Conservation (phyloP, 2,888 invertebrate species). For the Pandemis corylana region DNA sequence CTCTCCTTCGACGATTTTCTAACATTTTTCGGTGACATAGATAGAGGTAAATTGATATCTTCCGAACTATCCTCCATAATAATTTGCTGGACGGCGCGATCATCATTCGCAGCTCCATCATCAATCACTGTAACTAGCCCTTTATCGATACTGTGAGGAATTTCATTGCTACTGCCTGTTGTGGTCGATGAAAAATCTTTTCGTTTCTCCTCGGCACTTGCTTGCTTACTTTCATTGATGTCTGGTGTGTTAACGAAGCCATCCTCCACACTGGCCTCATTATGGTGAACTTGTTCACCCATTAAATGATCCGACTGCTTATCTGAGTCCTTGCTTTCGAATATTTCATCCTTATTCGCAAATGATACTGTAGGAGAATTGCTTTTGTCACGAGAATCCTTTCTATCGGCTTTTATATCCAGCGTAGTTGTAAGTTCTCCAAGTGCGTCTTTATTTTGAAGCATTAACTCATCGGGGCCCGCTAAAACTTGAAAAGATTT, state of each 20-base stretch:
- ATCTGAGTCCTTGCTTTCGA: conserved; percentile 68
- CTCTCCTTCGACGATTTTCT: conserved; percentile 72
- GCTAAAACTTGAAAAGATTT: conserved; percentile 77
- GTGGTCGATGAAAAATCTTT: conserved; percentile 66
- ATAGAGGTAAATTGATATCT: conserved; percentile 62
- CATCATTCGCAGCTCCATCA: conserved; percentile 55
- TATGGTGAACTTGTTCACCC: conserved; percentile 70
- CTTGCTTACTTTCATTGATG: conserved; percentile 55
- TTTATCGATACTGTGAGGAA: conserved; percentile 61
- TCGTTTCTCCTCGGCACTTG: conserved; percentile 62
- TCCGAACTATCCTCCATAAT: conserved; percentile 65
- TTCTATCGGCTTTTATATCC: conserved; percentile 56
- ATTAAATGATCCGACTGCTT: conserved; percentile 66
- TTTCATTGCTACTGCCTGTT: conserved; percentile 66
- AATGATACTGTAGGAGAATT: conserved; percentile 72
- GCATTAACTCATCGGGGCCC: conserved; percentile 66
- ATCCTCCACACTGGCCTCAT: conserved; percentile 53
- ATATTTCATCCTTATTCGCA: conserved; percentile 73
- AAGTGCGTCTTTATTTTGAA: conserved; percentile 56
- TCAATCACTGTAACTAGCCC: conserved; percentile 65
- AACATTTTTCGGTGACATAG: conserved; percentile 62
- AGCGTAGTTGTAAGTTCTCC: conserved; percentile 58
- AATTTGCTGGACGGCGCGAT: conserved; percentile 70
- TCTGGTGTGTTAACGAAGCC: conserved; percentile 55
- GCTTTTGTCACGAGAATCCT: conserved; percentile 67